Evolutionary conservation across 2,113 vertebrate genomes (phyloP).

Genomic region (Rhynchopsitta pachyrhyncha): DNA sequence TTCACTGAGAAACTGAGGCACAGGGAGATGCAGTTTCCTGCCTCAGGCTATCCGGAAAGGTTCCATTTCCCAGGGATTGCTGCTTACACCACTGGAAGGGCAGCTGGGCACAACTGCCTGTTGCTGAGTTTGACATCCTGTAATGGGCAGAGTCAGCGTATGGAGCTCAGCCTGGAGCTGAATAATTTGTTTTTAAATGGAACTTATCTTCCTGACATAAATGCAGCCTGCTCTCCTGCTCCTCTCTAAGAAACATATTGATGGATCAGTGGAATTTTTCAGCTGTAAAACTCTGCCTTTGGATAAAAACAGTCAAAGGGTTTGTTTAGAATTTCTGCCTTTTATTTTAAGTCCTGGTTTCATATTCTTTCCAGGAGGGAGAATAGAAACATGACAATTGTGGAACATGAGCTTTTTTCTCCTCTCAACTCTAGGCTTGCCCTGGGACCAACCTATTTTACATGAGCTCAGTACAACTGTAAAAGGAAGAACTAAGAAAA

Average conservation of each 20-base stretch:
- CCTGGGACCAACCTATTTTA: slow-evolving; percentile 8
- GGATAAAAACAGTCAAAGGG: slow-evolving; percentile 1
- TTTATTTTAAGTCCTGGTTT: slow-evolving; percentile 49
- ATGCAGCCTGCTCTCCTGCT: not conserved
- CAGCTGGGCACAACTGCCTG: accelerated
- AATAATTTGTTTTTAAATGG: not conserved
- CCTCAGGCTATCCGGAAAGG: not conserved
- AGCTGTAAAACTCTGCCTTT: slow-evolving; percentile 15
- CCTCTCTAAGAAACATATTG: not conserved
- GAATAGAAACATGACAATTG: not conserved
- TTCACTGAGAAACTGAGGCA: not conserved
- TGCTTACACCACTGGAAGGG: accelerated
- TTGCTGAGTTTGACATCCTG: not conserved
- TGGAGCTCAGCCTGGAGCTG: not conserved
- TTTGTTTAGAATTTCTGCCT: slow-evolving; percentile 10
- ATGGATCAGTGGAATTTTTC: slow-evolving; percentile 20
- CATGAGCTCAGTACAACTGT: not conserved
- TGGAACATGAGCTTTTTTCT: not conserved
- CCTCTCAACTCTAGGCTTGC: not conserved
- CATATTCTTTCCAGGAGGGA: slow-evolving; percentile 15
- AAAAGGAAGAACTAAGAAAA: not conserved
- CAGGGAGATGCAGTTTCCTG: not conserved
- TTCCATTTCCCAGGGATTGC: not conserved
- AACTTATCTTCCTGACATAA: slow-evolving; percentile 5
- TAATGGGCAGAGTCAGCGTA: not conserved